A percentile compares a stretch with the other conserved stretches of the same genome.
phyloP scores from a whole-genome alignment of 2,113 vertebrate genomes.

The Tenebrosternarchus preto region DNA sequence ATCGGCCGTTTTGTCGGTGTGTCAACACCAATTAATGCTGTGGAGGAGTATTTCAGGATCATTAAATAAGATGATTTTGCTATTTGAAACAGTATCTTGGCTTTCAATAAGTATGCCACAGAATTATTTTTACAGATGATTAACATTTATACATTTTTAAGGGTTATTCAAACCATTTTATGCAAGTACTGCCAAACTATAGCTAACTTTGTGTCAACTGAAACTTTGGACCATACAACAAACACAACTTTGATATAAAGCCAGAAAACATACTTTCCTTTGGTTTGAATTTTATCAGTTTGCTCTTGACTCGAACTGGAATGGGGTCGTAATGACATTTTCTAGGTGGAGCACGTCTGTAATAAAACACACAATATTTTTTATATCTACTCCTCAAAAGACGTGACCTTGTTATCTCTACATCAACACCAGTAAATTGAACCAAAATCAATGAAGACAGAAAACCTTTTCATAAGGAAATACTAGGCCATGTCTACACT shows the following conservation, averaged over 20 bases:
- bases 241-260: constrained; percentile 4
- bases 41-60: not conserved
- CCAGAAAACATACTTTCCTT: constrained; percentile 85
- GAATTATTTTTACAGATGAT: not conserved
- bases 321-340: constrained; percentile 80
- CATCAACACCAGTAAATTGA: not conserved
- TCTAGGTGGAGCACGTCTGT: constrained; percentile 87
- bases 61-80: constrained; percentile 3
- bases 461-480: not conserved
- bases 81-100: not conserved
- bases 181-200: not conserved
- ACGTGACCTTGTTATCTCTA: not conserved
- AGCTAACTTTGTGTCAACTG: not conserved
- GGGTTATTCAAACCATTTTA: not conserved
- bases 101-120: too few relatives aligned
- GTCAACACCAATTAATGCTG: constrained; percentile 77
- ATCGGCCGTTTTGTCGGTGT: constrained; percentile 53
- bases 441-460: not conserved
- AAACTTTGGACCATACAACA: not conserved
- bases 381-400: not conserved
- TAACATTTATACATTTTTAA: not conserved
- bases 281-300: constrained; percentile 78
- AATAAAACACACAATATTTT: constrained; percentile 52
- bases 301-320: constrained; percentile 83
- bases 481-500: not conserved